These are phyloP conservation scores for Drosophila mettleri DNA, from an alignment of 2,888 invertebrate genomes.

Conservation along the genomic window DNA sequence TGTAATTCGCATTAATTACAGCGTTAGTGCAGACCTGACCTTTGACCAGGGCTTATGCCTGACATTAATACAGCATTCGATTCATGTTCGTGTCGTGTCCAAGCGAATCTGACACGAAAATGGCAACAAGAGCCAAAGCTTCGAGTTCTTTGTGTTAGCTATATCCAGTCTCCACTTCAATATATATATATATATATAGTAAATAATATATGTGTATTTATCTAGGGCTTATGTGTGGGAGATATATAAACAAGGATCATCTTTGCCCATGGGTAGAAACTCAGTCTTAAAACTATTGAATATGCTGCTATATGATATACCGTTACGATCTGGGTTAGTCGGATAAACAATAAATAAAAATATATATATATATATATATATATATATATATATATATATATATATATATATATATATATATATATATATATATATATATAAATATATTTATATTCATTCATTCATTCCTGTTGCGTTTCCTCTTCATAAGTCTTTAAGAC, in stretches of 20 bases:
- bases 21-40: slow-evolving; percentile 28
- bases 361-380: background rate
- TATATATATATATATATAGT: too few relatives aligned
- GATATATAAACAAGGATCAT: background rate
- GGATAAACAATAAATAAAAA: background rate
- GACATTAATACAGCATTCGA: slow-evolving; percentile 37
- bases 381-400: background rate
- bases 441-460: too few relatives aligned
- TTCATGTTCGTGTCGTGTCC: slow-evolving; percentile 16
- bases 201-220: too few relatives aligned
- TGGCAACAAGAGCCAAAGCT: background rate
- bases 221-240: too few relatives aligned
- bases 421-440: background rate
- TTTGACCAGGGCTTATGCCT: slow-evolving; percentile 22
- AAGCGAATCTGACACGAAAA: slow-evolving; percentile 6
- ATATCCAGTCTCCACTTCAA: too few relatives aligned
- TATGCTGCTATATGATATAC: background rate
- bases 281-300: background rate
- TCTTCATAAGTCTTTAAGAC: background rate
- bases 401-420: too few relatives aligned
- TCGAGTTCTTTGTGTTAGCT: too few relatives aligned
- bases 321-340: too few relatives aligned
- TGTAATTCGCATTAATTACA: slow-evolving; percentile 70
- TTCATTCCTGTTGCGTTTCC: too few relatives aligned
- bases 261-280: too few relatives aligned